Conservation (phyloP, 2,113 vertebrate genomes). For the Eulemur rufifrons region DNA sequence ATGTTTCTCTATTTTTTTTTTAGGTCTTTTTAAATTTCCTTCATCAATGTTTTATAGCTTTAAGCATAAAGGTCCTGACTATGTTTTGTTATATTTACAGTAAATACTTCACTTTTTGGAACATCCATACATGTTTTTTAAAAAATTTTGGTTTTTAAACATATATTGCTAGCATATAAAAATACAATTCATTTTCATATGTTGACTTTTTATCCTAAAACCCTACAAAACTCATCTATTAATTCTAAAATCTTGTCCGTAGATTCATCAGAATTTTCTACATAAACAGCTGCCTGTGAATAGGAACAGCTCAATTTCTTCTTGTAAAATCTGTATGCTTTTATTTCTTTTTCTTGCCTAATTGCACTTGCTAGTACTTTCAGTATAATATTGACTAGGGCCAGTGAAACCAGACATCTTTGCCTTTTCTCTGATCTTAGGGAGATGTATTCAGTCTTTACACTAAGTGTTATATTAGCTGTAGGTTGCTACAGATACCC, state of each 20-base stretch:
- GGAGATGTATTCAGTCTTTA: background rate
- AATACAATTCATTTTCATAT: background rate
- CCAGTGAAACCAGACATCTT: background rate
- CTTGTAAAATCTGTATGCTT: background rate
- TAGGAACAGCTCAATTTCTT: background rate
- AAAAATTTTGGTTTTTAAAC: background rate
- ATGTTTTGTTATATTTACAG: background rate
- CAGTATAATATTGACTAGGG: background rate
- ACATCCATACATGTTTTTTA: no score
- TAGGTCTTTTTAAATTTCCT: background rate
- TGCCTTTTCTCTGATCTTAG: background rate
- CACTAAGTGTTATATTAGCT: background rate
- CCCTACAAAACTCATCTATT: background rate
- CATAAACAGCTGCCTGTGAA: background rate
- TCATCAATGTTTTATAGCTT: background rate
- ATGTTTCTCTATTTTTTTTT: background rate
- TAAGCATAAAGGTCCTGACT: background rate
- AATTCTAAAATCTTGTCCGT: background rate
- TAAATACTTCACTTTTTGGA: background rate
- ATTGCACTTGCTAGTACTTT: background rate
- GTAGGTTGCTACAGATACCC: background rate
- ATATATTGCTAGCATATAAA: background rate
- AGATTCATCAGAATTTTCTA: background rate
- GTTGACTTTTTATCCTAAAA: background rate
- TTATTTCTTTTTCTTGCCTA: background rate